Evolutionary conservation across 2,113 vertebrate genomes (phyloP).

Genomic region (Pan troglodytes): NHGRI_mPanTro3-v2.1_pri NC_072407.2:46507501-46508000

Average conservation of each 20-base stretch:
- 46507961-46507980: neutral
- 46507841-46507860: neutral
- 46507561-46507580: neutral
- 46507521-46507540: neutral
- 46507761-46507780: neutral
- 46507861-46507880: neutral
- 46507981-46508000: neutral
- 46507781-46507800: neutral
- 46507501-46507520: neutral
- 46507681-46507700: neutral
- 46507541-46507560: neutral
- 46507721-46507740: neutral
- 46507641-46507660: neutral
- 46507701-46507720: neutral
- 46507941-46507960: neutral
- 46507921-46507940: neutral
- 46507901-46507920: neutral
- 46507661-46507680: neutral
- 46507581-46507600: neutral
- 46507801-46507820: constrained; percentile 7
- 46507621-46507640: neutral
- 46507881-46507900: neutral
- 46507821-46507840: neutral
- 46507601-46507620: neutral
- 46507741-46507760: neutral